These are phyloP conservation scores for Ailuropoda melanoleuca DNA, from an alignment of 2,113 vertebrate genomes.

Conservation along the genomic window DNA sequence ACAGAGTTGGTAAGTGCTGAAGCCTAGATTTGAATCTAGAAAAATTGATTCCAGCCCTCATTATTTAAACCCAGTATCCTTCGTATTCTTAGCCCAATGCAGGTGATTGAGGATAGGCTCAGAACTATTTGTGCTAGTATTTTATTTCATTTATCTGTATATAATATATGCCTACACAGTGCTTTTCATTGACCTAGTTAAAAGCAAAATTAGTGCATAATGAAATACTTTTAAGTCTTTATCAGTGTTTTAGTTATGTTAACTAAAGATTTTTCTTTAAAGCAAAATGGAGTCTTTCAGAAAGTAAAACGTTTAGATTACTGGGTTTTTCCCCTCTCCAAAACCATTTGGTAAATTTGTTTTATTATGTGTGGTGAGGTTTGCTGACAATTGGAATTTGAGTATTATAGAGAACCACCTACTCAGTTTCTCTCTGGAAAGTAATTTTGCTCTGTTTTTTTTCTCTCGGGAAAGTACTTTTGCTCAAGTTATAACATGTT, in stretches of 20 bases:
- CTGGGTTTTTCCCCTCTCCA: neutral
- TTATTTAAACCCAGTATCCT: neutral
- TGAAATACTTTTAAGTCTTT: neutral
- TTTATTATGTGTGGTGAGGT: neutral
- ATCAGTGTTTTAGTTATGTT: neutral
- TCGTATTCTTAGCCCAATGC: neutral
- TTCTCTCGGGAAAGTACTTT: slow-evolving; percentile 3
- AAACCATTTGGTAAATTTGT: neutral
- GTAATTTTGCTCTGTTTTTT: neutral
- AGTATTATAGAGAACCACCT: neutral
- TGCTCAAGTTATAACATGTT: neutral
- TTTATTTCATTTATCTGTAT: slow-evolving; percentile 4
- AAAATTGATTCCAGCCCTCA: neutral
- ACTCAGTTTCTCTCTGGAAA: neutral
- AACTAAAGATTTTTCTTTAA: slow-evolving; percentile 29
- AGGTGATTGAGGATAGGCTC: neutral
- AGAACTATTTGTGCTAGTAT: neutral
- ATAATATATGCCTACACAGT: neutral
- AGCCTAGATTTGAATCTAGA: neutral
- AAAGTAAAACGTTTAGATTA: neutral
- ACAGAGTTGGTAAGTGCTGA: neutral
- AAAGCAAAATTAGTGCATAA: slow-evolving; percentile 17
- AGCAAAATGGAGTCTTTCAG: neutral
- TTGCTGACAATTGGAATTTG: neutral
- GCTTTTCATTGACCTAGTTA: neutral